These are phyloP conservation scores for Drosophila meridionalis DNA, from an alignment of 2,888 invertebrate genomes.

Conservation along the genomic window DNA sequence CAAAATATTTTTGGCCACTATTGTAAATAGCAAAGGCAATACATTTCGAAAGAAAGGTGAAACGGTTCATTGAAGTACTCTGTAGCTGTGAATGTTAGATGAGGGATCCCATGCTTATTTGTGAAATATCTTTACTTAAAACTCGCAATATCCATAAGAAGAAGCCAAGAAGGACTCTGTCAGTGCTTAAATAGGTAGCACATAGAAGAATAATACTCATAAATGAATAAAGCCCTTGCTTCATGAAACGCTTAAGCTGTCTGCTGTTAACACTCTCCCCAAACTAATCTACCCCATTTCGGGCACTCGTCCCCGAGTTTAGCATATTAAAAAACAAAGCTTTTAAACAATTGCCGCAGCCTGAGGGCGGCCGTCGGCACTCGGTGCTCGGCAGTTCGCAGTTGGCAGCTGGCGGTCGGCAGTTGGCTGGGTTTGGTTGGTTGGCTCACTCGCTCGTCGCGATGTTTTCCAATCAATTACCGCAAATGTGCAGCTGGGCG, in stretches of 20 bases:
- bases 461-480: slow-evolving; percentile 77
- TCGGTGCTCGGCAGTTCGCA: not conserved
- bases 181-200: not conserved
- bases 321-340: slow-evolving; percentile 55
- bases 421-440: slow-evolving; percentile 9
- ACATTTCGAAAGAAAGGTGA: not conserved
- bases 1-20: no score
- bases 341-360: slow-evolving; percentile 71
- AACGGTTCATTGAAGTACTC: not conserved
- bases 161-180: not conserved
- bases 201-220: not conserved
- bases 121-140: not conserved
- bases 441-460: slow-evolving; percentile 15
- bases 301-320: not conserved
- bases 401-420: not conserved
- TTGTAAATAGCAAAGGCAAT: not conserved
- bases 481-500: slow-evolving; percentile 55
- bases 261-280: no score
- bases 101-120: not conserved
- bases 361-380: not conserved
- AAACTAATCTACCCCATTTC: not conserved
- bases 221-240: not conserved
- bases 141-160: not conserved
- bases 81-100: not conserved
- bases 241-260: no score